These are phyloP conservation scores for Psittacula derbiana DNA, from an alignment of 2,797 vertebrate species.

Conservation along the genomic window DNA sequence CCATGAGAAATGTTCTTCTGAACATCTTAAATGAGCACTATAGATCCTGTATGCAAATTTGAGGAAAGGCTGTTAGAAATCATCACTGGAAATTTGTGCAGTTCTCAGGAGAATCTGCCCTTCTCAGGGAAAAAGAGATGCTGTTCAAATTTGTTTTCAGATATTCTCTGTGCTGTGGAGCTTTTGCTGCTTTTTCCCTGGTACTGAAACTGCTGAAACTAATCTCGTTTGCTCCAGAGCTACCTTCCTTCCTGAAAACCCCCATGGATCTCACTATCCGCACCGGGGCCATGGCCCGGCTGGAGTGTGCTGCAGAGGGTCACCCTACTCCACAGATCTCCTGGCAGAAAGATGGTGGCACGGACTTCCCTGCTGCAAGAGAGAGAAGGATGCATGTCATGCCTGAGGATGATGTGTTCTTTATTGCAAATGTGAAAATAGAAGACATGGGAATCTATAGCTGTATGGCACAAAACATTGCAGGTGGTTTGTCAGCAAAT, in stretches of 20 bases:
- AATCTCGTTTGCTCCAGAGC: constrained; percentile 68
- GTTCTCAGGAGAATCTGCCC: neutral
- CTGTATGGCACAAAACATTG: constrained; percentile 82
- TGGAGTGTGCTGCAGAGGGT: constrained; percentile 84
- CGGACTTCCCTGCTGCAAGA: constrained; percentile 84
- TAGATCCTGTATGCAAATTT: neutral
- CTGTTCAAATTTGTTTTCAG: neutral
- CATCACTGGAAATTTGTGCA: neutral
- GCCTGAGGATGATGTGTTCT: constrained; percentile 86
- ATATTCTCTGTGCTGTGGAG: neutral
- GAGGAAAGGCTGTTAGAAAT: neutral
- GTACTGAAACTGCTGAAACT: neutral
- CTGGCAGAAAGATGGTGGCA: constrained; percentile 87
- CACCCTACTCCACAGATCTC: constrained; percentile 84
- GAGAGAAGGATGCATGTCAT: constrained; percentile 87
- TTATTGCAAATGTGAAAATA: constrained; percentile 84
- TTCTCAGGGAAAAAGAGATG: neutral
- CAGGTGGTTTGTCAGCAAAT: constrained; percentile 80
- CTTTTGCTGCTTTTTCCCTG: neutral
- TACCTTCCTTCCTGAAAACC: constrained; percentile 84
- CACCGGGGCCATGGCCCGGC: constrained; percentile 81
- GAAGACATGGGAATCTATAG: constrained; percentile 86
- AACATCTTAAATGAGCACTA: neutral
- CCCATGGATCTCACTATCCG: constrained; percentile 86
- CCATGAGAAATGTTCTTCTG: neutral